These are phyloP conservation scores for Spodoptera litura DNA, from an alignment of 1,140 invertebrate genomes.

Conservation along the genomic window DNA sequence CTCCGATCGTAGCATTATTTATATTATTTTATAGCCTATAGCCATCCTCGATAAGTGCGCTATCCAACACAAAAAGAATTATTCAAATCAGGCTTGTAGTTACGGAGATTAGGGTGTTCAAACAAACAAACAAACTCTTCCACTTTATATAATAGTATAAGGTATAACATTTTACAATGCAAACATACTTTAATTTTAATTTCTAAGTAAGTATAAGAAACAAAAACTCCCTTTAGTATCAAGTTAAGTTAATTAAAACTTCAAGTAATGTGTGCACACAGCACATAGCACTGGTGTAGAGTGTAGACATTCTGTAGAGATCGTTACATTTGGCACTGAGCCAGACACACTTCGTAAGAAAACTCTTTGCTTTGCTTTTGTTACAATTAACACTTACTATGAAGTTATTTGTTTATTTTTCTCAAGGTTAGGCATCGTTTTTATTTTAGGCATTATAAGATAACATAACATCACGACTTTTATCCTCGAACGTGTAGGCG, in stretches of 20 bases:
- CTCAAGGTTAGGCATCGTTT: neutral
- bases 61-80: too few species aligned
- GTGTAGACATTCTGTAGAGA: neutral
- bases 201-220: neutral
- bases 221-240: conserved; percentile 1
- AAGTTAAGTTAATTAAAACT: conserved; percentile 41
- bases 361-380: neutral
- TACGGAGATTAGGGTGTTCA: too few species aligned
- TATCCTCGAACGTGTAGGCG: too few species aligned
- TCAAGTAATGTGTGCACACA: conserved; percentile 12
- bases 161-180: too few species aligned
- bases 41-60: too few species aligned
- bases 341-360: conserved; percentile 55
- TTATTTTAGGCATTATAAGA: too few species aligned
- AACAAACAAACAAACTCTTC: too few species aligned
- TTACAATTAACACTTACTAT: conserved; percentile 22
- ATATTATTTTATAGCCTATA: too few species aligned
- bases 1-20: too few species aligned
- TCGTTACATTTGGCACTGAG: conserved; percentile 54
- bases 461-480: too few species aligned
- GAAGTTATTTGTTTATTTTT: neutral
- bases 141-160: too few species aligned
- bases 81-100: too few species aligned
- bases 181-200: neutral
- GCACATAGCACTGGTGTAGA: conserved; percentile 1